Conservation (phyloP, 2,113 vertebrate species). For the Odocoileus hemionus region DNA sequence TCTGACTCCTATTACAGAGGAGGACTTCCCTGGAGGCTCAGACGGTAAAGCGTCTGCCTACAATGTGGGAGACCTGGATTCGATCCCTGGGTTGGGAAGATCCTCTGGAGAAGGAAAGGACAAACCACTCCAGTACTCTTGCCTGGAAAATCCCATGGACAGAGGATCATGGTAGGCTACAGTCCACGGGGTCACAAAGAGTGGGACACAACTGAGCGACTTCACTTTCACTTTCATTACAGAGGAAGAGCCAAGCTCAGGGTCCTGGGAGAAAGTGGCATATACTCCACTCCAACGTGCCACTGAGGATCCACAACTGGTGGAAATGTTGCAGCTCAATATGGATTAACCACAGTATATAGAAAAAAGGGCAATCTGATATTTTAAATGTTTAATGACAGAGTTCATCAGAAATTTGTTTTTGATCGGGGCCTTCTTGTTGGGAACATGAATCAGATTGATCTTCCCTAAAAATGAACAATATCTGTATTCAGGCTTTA, state of each 20-base stretch:
- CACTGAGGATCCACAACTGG: not conserved
- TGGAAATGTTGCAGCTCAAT: not conserved
- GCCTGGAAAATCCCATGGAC: not conserved
- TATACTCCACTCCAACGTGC: not conserved
- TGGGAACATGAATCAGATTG: not conserved
- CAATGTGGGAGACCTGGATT: rapidly evolving
- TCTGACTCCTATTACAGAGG: not conserved
- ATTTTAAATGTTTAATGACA: not conserved
- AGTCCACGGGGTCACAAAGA: not conserved
- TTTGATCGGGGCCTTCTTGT: not conserved
- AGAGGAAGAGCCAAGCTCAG: not conserved
- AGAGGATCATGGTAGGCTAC: not conserved
- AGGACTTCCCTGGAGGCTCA: not conserved
- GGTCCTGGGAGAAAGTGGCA: not conserved
- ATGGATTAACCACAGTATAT: not conserved
- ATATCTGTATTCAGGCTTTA: not conserved
- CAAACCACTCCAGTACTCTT: not conserved
- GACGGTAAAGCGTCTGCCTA: not conserved
- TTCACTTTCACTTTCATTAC: not conserved
- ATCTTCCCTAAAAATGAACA: not conserved
- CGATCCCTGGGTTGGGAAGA: not conserved
- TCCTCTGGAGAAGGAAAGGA: not conserved
- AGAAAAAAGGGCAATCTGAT: not conserved
- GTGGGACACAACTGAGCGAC: not conserved
- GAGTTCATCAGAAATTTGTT: not conserved